These are phyloP conservation scores for Hyposoter dolosus DNA, from an alignment of 2,888 invertebrate species.

Conservation along the genomic window DNA sequence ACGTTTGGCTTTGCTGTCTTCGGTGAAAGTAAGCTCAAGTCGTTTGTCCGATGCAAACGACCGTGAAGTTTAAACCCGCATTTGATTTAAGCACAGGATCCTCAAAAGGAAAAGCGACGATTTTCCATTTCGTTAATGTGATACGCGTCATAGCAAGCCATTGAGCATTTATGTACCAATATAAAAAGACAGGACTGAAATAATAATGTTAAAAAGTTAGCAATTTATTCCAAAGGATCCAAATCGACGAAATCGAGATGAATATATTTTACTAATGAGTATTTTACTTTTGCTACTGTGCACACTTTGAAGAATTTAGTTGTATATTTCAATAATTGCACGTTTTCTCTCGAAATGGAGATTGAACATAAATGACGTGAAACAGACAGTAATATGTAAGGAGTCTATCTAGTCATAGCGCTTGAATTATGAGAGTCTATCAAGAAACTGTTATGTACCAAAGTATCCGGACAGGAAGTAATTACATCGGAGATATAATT, in stretches of 20 bases:
- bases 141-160: background rate
- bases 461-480: conserved; percentile 25
- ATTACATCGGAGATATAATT: background rate
- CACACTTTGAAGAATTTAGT: background rate
- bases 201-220: background rate
- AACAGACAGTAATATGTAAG: conserved; percentile 25
- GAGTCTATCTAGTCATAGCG: conserved; percentile 62
- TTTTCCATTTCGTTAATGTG: conserved; percentile 5
- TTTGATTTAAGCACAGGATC: background rate
- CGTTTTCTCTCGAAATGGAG: background rate
- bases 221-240: background rate
- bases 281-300: background rate
- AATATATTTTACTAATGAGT: background rate
- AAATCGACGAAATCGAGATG: background rate
- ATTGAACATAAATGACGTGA: background rate
- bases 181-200: background rate
- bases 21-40: background rate
- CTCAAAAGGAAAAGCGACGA: background rate
- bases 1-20: background rate
- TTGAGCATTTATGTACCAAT: background rate
- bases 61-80: background rate
- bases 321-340: background rate
- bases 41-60: background rate
- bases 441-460: conserved; percentile 27
- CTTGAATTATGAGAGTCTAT: conserved; percentile 26